Base-by-base conservation (phyloP, 2,888 invertebrate species). In the Rhingia rostrata region DNA sequence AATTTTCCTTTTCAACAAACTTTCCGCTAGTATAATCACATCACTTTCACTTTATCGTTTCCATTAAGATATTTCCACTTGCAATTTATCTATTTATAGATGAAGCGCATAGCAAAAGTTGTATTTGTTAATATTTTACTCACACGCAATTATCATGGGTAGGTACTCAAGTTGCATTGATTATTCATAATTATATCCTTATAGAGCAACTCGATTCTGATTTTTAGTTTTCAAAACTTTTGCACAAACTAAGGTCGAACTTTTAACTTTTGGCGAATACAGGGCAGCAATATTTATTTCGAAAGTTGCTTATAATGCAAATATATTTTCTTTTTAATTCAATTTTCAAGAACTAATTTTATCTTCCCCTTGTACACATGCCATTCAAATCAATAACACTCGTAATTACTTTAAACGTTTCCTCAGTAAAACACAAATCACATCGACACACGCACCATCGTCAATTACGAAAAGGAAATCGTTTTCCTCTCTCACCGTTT, bases 351-450 rank as follows among this genome's bases (percentile, higher is more conserved):
- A 60, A n/a, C 9, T 22, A 56, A 54, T 2, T 61, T 58, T 22
- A 47, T 35, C 39, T 33, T 41, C 35, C 35, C 22, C 30, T 22
- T 22, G 45, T 22, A 37, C 33, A 56, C 30, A 5, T 47, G 10
- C 14, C 6, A 3, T 37, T 35, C 12, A 33, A 49, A 37, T 14
- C 51, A 72, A 75, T 47, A 61, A 43, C 60, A 63, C 37, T 63
- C 4, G 63, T 63, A 78, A 78, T 83, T 78, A 47, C 51, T 53
- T 78, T 63, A 83, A 73, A 63, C 72, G 83, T 67, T 83, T 78
- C 47, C 41, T 54, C 33, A 54, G 53, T 12, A 54, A 53, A 72
- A 66, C 47, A 72, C 39, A 54, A 78, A 56, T 66, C 67, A 58
- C 67, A 66, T 69, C 53, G 51, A 69, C 63, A 73, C 78, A 73